Conservation (phyloP, 2,797 vertebrate species). For the Oryzias sinensis region DNA sequence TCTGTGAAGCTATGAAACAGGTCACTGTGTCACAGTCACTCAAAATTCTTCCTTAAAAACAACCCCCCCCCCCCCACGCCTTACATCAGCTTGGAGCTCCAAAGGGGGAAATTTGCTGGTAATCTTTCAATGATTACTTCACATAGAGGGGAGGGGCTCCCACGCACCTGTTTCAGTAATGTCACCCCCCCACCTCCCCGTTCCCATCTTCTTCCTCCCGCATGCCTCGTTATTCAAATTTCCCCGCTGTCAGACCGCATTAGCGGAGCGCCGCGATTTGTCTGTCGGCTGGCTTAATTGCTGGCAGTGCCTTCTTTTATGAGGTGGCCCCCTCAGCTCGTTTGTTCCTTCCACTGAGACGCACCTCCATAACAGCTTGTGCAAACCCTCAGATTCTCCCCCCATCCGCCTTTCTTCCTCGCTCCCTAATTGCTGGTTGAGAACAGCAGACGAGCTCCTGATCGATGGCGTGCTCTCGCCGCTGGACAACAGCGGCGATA, state of each 20-base stretch:
- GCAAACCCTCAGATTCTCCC: constrained; percentile 59
- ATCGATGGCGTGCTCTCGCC: constrained; percentile 63
- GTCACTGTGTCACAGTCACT: no score
- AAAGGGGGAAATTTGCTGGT: constrained; percentile 52
- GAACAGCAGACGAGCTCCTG: constrained; percentile 54
- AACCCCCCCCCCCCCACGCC: constrained; percentile 5
- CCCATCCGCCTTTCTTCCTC: constrained; percentile 22
- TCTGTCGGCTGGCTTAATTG: constrained; percentile 83
- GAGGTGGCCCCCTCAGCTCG: constrained; percentile 72
- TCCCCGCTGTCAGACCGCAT: constrained; percentile 82
- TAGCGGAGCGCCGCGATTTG: constrained; percentile 74
- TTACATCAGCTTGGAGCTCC: constrained; percentile 33
- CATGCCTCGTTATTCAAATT: constrained; percentile 83
- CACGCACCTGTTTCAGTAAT: constrained; percentile 82
- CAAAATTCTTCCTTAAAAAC: constrained; percentile 29
- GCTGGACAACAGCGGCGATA: constrained; percentile 62
- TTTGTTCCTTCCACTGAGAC: constrained; percentile 69
- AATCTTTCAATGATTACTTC: constrained; percentile 73
- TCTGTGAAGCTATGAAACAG: no score
- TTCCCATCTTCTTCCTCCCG: constrained; percentile 52
- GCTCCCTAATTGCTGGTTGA: constrained; percentile 50
- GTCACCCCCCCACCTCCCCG: constrained; percentile 31
- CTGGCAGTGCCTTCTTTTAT: constrained; percentile 80
- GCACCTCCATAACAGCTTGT: constrained; percentile 63
- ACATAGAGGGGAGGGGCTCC: constrained; percentile 43